Conservation (phyloP, 2,888 invertebrate genomes). For the Tolmerus cingulatus region DNA sequence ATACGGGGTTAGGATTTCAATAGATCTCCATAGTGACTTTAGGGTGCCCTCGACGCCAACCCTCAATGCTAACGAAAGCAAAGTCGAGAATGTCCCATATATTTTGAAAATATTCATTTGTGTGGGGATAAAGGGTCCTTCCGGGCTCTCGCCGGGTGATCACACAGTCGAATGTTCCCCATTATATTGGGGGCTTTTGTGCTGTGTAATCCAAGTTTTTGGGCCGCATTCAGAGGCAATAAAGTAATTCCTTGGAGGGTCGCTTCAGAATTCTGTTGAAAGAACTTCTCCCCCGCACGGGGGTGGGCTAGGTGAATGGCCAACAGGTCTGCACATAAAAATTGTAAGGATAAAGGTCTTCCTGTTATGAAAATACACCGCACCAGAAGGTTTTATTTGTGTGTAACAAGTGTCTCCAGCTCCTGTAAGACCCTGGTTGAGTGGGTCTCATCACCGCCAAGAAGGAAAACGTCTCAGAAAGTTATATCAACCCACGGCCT, state of each 20-base stretch:
- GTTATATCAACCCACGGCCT: background rate
- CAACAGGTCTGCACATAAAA: constrained; percentile 3
- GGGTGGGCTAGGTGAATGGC: background rate
- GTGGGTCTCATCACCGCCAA: background rate
- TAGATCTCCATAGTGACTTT: background rate
- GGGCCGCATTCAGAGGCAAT: constrained; percentile 17
- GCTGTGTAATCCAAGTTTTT: constrained; percentile 10
- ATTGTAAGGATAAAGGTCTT: constrained; percentile 3
- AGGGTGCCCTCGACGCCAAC: background rate
- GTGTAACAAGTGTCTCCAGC: background rate
- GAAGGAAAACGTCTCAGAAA: background rate
- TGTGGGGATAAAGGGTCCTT: constrained; percentile 8
- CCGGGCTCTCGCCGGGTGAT: constrained; percentile 1
- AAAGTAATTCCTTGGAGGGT: constrained; percentile 18
- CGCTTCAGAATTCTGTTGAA: background rate
- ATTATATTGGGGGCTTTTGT: background rate
- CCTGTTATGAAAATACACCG: background rate
- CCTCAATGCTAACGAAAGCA: background rate
- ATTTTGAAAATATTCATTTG: constrained; percentile 20
- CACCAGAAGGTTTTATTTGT: background rate
- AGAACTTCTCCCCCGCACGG: background rate
- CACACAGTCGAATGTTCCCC: background rate
- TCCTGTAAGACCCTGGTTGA: background rate
- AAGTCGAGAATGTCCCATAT: background rate
- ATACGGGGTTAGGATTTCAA: background rate